A percentile compares a stretch with the other conserved stretches of the same genome.
These are phyloP conservation scores for Panopea generosa DNA, from an alignment of 2,888 invertebrate genomes.

Conservation along the genomic window DNA sequence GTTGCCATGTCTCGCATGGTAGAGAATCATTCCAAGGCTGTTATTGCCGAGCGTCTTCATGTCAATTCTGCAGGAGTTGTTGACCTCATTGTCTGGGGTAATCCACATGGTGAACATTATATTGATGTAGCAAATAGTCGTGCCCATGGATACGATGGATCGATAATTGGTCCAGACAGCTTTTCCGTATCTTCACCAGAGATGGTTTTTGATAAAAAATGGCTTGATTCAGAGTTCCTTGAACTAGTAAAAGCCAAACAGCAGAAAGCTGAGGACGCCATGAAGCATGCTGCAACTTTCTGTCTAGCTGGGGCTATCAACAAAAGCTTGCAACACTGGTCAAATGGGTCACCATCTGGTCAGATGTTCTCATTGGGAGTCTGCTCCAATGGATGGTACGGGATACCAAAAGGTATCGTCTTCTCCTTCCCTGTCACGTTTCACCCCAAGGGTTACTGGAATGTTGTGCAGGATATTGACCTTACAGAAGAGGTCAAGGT, in stretches of 20 bases:
- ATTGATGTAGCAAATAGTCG: slow-evolving; percentile 72
- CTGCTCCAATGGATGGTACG: slow-evolving; percentile 83
- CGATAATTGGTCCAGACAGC: slow-evolving; percentile 82
- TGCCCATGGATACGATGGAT: slow-evolving; percentile 82
- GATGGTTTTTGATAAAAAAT: slow-evolving; percentile 82
- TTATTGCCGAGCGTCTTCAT: slow-evolving; percentile 78
- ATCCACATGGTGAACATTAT: slow-evolving; percentile 73
- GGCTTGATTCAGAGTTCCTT: slow-evolving; percentile 80
- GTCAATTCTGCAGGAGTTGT: slow-evolving; percentile 82
- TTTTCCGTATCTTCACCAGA: slow-evolving; percentile 80
- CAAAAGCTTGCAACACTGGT: slow-evolving; percentile 80
- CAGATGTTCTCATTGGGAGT: slow-evolving; percentile 83
- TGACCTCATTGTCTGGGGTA: slow-evolving; percentile 84
- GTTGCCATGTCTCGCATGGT: slow-evolving; percentile 78
- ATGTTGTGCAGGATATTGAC: slow-evolving; percentile 80
- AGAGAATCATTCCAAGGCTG: slow-evolving; percentile 82
- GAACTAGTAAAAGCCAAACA: slow-evolving; percentile 70
- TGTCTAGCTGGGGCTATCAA: slow-evolving; percentile 75
- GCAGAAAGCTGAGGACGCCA: slow-evolving; percentile 51
- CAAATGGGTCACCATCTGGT: slow-evolving; percentile 76
- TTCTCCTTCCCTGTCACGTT: slow-evolving; percentile 84
- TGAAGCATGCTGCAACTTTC: slow-evolving; percentile 70
- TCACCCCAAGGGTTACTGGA: slow-evolving; percentile 80
- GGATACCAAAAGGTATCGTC: slow-evolving; percentile 82
- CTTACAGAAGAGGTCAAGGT: slow-evolving; percentile 72